A percentile compares a stretch with the other conserved stretches of the same genome.
Evolutionary conservation across 2,888 invertebrate genomes (phyloP).

Genomic region (Ectemnius cavifrons): DNA sequence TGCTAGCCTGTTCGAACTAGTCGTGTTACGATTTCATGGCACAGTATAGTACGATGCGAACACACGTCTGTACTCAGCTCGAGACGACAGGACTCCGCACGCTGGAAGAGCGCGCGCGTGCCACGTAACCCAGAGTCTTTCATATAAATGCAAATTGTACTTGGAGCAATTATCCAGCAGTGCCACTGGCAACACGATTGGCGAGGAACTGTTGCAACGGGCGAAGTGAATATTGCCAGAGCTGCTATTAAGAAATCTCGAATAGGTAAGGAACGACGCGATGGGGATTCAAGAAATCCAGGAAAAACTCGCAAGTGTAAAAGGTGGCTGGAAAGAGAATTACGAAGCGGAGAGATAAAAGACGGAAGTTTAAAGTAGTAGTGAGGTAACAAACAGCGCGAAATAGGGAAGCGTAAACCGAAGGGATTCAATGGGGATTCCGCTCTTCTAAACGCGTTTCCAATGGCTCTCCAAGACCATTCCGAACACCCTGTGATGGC

Average conservation of each 20-base stretch:
- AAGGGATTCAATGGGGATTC: not conserved
- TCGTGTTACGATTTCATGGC: too few relatives aligned
- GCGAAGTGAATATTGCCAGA: not conserved
- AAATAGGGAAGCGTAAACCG: conserved; percentile 6
- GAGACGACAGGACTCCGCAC: too few relatives aligned
- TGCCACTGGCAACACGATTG: not conserved
- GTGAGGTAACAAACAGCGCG: not conserved
- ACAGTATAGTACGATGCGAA: too few relatives aligned
- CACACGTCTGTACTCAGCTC: too few relatives aligned
- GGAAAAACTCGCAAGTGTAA: not conserved
- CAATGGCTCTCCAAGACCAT: not conserved
- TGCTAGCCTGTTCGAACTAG: too few relatives aligned
- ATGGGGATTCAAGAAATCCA: not conserved
- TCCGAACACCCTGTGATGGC: not conserved
- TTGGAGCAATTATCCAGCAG: conserved; percentile 1
- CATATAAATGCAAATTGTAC: conserved; percentile 1
- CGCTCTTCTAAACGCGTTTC: not conserved
- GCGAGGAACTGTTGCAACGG: not conserved
- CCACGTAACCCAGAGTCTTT: not conserved
- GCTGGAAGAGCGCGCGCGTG: too few relatives aligned
- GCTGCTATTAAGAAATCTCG: not conserved
- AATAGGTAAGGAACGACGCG: not conserved
- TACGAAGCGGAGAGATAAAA: conserved; percentile 1
- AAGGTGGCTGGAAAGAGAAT: not conserved
- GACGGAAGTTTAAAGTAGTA: not conserved